Base-by-base conservation (phyloP, 1,140 invertebrate genomes). In the Ylistrum balloti region DNA sequence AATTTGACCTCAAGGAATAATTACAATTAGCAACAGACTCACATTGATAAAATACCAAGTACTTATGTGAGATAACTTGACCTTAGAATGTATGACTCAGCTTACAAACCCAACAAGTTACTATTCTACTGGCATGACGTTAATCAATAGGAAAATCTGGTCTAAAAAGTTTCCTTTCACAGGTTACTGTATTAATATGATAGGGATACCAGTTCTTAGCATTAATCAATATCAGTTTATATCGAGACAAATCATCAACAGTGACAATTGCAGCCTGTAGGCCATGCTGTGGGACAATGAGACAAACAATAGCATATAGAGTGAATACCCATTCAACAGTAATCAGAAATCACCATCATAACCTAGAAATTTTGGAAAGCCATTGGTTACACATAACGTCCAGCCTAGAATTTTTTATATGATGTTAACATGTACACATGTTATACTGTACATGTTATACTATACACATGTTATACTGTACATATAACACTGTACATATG, bases 71-170 rank as follows among this genome's bases (percentile, higher is more conserved):
- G n/a, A n/a, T n/a, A n/a, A n/a, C n/a, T n/a, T n/a, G n/a, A n/a
- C n/a, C n/a, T n/a, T n/a, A n/a, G 22, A 74, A 74, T 74, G 22
- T 74, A 74, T 74, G 56, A 74, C 56, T 74, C 56, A 74, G 28
- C 56, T 28, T 22, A n/a, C 11, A n/a, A 28, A 28, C n/a, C n/a
- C 11, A n/a, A 74, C 56, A 28, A 5, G 28, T 74, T 28, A 28
- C 17, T 74, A 74, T 74, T 74, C 56, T n/a, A 74, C 56, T 28
- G 56, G 56, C 56, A 74, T n/a, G 28, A 28, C 28, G 56, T 74
- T 74, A n/a, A 74, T 74, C 56, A 74, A 74, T 74, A 48, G 28
- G 22, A 74, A 74, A 74, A 74, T 74, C 22, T 28, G n/a, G 56
- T 74, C 28, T 74, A 28, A 74, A 74, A 74, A 74, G 56, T n/a